Conservation (phyloP, 2,888 invertebrate genomes). For the Eristalis pertinax region DNA sequence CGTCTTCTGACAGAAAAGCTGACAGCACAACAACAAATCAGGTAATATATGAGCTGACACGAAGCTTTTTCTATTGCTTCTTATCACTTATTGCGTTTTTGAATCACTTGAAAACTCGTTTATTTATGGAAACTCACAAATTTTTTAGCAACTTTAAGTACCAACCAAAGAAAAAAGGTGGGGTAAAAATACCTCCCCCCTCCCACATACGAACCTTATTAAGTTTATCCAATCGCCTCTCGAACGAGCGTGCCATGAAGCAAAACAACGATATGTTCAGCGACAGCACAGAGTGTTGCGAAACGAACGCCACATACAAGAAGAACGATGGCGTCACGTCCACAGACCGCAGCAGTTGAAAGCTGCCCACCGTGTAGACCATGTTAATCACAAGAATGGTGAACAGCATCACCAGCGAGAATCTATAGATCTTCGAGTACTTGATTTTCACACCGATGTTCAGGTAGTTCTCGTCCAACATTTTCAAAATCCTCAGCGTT, state of each 20-base stretch:
- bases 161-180: no score
- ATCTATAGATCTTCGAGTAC: constrained; percentile 78
- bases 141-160: no score
- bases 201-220: constrained; percentile 76
- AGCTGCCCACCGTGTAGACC: constrained; percentile 78
- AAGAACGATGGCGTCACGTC: constrained; percentile 77
- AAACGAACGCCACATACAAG: constrained; percentile 78
- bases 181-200: no score
- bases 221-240: constrained; percentile 78
- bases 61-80: no score
- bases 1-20: no score
- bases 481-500: constrained; percentile 76
- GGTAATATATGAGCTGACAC: no score
- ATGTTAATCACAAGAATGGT: constrained; percentile 77
- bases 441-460: constrained; percentile 78
- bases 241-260: constrained; percentile 78
- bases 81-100: no score
- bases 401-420: constrained; percentile 76
- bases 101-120: no score
- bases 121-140: no score
- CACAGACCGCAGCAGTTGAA: constrained; percentile 76
- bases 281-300: constrained; percentile 79
- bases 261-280: constrained; percentile 79
- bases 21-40: no score
- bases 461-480: constrained; percentile 77